A percentile compares a stretch with the other conserved stretches of the same genome.
Conservation (phyloP, 37 sponge, comb jelly and placozoan genomes). For the Spongilla lacustris region DNA sequence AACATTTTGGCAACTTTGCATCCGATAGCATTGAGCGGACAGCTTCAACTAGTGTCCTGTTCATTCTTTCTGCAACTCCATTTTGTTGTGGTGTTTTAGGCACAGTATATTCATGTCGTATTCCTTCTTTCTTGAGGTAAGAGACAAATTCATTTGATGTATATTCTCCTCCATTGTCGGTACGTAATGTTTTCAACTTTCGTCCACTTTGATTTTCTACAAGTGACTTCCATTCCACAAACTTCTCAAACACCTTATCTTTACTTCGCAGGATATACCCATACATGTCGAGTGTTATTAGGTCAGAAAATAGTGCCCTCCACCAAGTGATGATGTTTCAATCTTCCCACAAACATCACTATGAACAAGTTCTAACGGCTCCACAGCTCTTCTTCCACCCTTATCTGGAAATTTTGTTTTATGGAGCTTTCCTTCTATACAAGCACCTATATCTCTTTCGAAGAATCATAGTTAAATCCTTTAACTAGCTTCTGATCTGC, state of each 20-base stretch:
- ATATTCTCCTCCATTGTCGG: too few species aligned
- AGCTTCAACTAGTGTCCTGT: conserved; percentile 58
- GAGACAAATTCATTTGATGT: too few species aligned
- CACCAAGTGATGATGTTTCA: conserved; percentile 21
- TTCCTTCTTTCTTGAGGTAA: conserved; percentile 52
- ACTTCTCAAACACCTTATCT: conserved; percentile 48
- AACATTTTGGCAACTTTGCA: conserved; percentile 21
- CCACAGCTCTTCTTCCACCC: conserved; percentile 16
- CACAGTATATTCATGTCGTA: conserved; percentile 49
- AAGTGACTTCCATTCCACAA: too few species aligned
- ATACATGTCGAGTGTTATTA: conserved; percentile 36
- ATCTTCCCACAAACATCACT: conserved; percentile 64
- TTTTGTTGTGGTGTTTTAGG: conserved; percentile 63
- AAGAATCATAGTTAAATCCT: conserved; percentile 35
- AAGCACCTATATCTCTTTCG: conserved; percentile 40
- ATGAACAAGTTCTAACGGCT: conserved; percentile 47
- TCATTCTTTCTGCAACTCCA: conserved; percentile 64
- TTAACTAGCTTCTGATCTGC: conserved; percentile 39
- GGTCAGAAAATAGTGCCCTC: conserved; percentile 49
- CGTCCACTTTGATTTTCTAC: too few species aligned
- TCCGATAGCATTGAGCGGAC: conserved; percentile 57
- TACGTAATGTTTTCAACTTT: too few species aligned
- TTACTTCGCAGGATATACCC: conserved; percentile 46
- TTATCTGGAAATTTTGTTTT: conserved; percentile 18
- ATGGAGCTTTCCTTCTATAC: conserved; percentile 56